A percentile compares a stretch with the other conserved stretches of the same genome.
Evolutionary conservation across 1,140 invertebrate genomes (phyloP).

Genomic region (Drosophila pseudoananassae): DNA sequence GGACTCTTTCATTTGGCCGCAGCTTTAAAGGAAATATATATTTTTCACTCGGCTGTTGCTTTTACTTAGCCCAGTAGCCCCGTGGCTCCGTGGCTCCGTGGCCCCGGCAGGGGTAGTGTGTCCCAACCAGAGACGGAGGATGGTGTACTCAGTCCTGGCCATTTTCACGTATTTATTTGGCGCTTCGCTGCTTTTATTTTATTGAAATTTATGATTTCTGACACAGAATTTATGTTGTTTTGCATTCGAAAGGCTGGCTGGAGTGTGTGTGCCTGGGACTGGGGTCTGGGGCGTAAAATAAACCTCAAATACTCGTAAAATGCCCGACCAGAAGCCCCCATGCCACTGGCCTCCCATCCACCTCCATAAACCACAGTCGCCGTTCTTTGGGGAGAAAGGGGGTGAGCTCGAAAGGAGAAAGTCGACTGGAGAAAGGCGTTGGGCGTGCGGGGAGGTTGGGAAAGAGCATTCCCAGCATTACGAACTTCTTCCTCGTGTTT

Average conservation of each 20-base stretch:
- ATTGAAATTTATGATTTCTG: conserved; percentile 82
- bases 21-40: conserved; percentile 33
- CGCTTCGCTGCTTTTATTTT: conserved; percentile 70
- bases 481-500: conserved; percentile 9
- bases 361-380: conserved; percentile 16
- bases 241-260: conserved; percentile 46
- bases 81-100: no score
- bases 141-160: background rate
- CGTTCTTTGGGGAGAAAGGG: conserved; percentile 1
- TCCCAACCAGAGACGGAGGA: background rate
- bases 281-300: conserved; percentile 68
- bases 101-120: no score
- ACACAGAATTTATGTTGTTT: conserved; percentile 79
- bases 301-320: conserved; percentile 80
- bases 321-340: conserved; percentile 35
- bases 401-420: background rate
- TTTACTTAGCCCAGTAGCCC: conserved; percentile 66
- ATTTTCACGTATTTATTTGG: conserved; percentile 63
- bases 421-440: background rate
- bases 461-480: background rate
- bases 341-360: no score
- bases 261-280: conserved; percentile 6
- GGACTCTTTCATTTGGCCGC: conserved; percentile 16
- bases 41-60: conserved; percentile 59
- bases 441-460: background rate